Evolutionary conservation across 2,888 invertebrate species (phyloP).

Genomic region (Xestia xanthographa): DNA sequence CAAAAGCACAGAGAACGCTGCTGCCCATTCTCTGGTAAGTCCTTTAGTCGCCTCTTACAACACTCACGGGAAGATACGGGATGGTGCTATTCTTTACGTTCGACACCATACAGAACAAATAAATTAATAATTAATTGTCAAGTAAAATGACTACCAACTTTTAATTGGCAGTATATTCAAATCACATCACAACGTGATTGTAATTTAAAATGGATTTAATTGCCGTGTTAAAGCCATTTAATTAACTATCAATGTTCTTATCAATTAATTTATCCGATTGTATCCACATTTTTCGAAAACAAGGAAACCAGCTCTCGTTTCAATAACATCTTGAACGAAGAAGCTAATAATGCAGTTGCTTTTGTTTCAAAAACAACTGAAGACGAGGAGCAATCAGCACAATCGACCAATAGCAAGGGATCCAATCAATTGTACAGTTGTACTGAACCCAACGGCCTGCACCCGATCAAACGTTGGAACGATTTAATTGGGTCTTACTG

Average conservation of each 20-base stretch:
- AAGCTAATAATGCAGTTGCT: constrained; percentile 36
- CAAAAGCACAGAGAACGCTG: no score
- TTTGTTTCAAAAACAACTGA: constrained; percentile 47
- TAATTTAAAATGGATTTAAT: no score
- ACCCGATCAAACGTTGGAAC: constrained; percentile 63
- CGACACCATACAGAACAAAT: no score
- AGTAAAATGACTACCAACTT: neutral
- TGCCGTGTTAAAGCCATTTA: no score
- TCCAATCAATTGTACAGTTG: constrained; percentile 64
- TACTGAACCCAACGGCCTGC: constrained; percentile 62
- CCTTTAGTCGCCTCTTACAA: no score
- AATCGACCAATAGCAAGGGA: constrained; percentile 28
- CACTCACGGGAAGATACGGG: no score
- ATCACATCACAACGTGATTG: neutral
- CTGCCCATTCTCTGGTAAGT: no score
- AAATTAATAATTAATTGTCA: no score
- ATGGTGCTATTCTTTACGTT: no score
- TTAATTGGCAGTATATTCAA: neutral
- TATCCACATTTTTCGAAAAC: neutral
- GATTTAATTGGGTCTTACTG: constrained; percentile 74
- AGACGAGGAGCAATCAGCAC: constrained; percentile 45
- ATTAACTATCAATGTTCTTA: neutral
- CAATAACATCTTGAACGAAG: constrained; percentile 24
- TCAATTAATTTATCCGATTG: neutral
- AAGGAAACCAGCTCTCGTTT: neutral